Base-by-base conservation (phyloP, 2,888 invertebrate species). In the Epistrophe eligans region DNA sequence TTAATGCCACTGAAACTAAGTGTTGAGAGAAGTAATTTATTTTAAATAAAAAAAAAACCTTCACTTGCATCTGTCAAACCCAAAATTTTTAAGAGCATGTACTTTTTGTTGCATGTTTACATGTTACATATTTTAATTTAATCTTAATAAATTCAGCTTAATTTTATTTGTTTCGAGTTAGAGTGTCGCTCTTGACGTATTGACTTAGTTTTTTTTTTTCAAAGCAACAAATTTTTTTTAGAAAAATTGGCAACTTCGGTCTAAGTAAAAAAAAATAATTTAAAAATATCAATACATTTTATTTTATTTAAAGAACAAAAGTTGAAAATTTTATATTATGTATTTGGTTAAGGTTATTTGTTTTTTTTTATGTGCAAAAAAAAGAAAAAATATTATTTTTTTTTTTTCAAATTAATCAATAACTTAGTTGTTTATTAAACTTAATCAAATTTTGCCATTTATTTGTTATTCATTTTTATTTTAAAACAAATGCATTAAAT, bases 401-500 rank as follows among this genome's bases (percentile, higher is more conserved):
- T 50, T 9, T 10, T 50, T 50, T 50, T 19, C 50, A 50, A 19
- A 6, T 11, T 11, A n/a, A 19, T 6, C 11, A 19, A 50, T 10
- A 43, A 43, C n/a, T 15, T 45, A 45, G n/a, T 45, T n/a, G n/a
- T 19, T 11, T 50, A 17, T 10, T n/a, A 48, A 17, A 10, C 9
- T 9, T 10, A 17, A 48, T 17, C 0, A 48, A 48, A 48, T 17
- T 3, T 48, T 5, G 9, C 9, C 9, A 11, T 32, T 64, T 11
- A 19, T 15, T 32, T 17, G n/a, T 10, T 28, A n/a, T 19, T 32
- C 15, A 6, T 45, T 64, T 64, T 43, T 2, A 10, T 28, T 32
- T 32, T 35, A 43, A 28, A 64, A 55, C 58, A 48, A 50, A 19
- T 70, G 67, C 57, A 79, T 76, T 70, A 38, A 71, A 79, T 84